Percentiles rank a stretch among this genome's conserved stretches.
Conservation (phyloP, 2,797 vertebrate genomes). For the Delichon dasypus region DNA sequence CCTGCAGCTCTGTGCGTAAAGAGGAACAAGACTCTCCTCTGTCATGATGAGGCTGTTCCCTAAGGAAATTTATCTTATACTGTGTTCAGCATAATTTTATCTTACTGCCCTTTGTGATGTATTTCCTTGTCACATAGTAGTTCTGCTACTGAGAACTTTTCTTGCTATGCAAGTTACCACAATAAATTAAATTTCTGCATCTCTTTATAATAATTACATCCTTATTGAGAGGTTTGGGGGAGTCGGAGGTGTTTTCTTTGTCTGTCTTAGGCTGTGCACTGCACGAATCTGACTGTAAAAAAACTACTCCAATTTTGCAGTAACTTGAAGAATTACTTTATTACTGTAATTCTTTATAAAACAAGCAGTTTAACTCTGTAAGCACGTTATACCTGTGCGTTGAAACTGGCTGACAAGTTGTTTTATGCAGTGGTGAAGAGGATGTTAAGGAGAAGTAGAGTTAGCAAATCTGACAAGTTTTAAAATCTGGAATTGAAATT, state of each 20-base stretch:
- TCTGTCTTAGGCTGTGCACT: fast-evolving
- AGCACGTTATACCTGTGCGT: fast-evolving
- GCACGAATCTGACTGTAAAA: neutral
- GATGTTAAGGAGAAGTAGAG: neutral
- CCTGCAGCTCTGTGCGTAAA: neutral
- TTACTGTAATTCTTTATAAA: neutral
- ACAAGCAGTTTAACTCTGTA: neutral
- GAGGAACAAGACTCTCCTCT: neutral
- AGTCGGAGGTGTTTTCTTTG: neutral
- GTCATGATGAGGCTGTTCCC: neutral
- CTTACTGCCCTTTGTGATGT: neutral
- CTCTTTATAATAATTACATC: neutral
- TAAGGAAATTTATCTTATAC: neutral
- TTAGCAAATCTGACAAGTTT: neutral
- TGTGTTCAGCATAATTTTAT: neutral
- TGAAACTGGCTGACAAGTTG: neutral
- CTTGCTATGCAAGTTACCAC: neutral
- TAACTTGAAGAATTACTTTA: neutral
- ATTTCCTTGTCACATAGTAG: neutral
- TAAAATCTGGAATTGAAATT: neutral
- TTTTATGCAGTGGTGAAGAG: neutral
- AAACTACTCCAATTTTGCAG: neutral
- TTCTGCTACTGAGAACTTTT: neutral
- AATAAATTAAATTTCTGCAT: neutral
- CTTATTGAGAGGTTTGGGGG: neutral